Evolutionary conservation across 2,888 invertebrate species (phyloP).

Genomic region (Imbricaverruca yamaguchii): DNA sequence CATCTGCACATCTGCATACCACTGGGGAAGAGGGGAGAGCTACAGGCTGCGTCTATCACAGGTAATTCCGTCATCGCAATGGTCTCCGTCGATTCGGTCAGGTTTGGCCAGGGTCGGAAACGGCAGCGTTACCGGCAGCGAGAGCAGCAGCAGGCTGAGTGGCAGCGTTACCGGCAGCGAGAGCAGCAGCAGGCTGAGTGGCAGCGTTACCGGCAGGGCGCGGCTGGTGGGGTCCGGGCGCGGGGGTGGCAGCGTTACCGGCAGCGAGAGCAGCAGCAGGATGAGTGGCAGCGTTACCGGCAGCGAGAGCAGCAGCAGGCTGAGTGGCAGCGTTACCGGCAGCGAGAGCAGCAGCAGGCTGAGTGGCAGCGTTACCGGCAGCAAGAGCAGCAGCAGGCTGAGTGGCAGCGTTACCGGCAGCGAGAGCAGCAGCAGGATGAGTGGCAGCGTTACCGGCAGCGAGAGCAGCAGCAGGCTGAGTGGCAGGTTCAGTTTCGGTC

Average conservation of each 20-base stretch:
- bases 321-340: not conserved
- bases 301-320: not conserved
- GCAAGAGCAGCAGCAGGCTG: not conserved
- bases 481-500: too few species aligned
- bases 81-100: not conserved
- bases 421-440: too few species aligned
- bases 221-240: too few species aligned
- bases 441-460: too few species aligned
- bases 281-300: not conserved
- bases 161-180: too few species aligned
- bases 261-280: not conserved
- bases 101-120: not conserved
- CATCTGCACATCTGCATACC: not conserved
- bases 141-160: not conserved
- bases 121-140: not conserved
- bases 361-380: not conserved
- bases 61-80: not conserved
- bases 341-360: not conserved
- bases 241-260: not conserved
- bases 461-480: too few species aligned
- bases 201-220: too few species aligned
- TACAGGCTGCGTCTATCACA: constrained; percentile 4
- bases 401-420: not conserved
- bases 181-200: too few species aligned
- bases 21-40: not conserved